Conservation (phyloP, 1,140 invertebrate species). For the Amphibalanus amphitrite region DNA sequence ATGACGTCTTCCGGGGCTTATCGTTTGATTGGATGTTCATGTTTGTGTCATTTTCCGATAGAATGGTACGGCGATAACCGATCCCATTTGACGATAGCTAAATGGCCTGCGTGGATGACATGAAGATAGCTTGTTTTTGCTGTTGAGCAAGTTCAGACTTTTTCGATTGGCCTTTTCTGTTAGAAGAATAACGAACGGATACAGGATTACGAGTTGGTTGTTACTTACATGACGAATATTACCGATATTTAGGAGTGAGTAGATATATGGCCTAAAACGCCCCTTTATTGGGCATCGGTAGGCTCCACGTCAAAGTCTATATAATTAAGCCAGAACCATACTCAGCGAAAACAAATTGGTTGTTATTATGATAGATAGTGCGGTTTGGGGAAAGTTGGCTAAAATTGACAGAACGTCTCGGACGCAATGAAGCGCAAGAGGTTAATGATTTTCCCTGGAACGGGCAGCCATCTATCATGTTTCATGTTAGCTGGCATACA, state of each 20-base stretch:
- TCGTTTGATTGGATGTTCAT: neutral
- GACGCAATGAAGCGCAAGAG: neutral
- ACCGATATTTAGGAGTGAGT: no score
- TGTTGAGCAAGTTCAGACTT: no score
- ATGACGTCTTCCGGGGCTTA: conserved; percentile 5
- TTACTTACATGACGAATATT: no score
- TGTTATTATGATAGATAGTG: neutral
- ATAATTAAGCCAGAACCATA: neutral
- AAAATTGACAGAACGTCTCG: neutral
- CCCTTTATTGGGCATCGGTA: neutral
- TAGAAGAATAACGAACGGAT: no score
- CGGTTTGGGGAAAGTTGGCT: neutral
- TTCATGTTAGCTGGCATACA: neutral
- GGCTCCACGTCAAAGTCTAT: neutral
- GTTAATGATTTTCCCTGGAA: neutral
- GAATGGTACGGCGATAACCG: neutral
- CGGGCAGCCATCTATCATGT: neutral
- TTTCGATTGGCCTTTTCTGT: no score
- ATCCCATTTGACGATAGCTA: no score
- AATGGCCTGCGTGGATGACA: neutral
- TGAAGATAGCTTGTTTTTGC: no score
- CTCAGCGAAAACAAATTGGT: neutral
- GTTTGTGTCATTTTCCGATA: neutral
- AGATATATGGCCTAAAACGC: no score
- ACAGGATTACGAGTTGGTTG: no score